phyloP scores from a whole-genome alignment of 2,888 invertebrate genomes.

The Cremastinae sp. region DNA sequence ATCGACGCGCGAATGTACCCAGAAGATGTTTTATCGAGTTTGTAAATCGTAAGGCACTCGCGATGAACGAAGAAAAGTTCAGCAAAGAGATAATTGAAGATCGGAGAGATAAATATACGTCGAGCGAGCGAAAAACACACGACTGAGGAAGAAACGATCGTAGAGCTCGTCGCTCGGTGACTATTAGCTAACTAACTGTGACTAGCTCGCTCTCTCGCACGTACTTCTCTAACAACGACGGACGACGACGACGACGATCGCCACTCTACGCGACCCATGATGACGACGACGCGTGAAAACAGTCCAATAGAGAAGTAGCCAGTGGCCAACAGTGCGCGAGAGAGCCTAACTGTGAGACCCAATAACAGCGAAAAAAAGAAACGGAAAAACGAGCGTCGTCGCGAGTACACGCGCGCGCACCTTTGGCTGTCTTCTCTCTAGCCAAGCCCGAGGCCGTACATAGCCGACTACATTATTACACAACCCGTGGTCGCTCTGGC shows the following conservation, averaged over 20 bases:
- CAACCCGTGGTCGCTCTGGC: conserved; percentile 49
- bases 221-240: conserved; percentile 55
- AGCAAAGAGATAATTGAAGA: not conserved
- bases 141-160: conserved; percentile 17
- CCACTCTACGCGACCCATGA: conserved; percentile 32
- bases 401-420: conserved; percentile 22
- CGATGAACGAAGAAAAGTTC: too few relatives aligned
- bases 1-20: too few relatives aligned
- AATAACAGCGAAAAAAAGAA: conserved; percentile 21
- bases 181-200: conserved; percentile 56
- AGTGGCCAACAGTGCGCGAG: conserved; percentile 45
- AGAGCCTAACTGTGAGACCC: conserved; percentile 25
- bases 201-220: conserved; percentile 46
- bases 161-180: conserved; percentile 51
- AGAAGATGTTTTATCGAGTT: too few relatives aligned
- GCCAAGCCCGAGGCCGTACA: conserved; percentile 54
- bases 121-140: conserved; percentile 26
- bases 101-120: conserved; percentile 1
- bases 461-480: conserved; percentile 47
- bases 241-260: conserved; percentile 36
- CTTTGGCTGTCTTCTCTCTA: conserved; percentile 38
- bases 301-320: conserved; percentile 41
- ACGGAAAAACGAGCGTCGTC: conserved; percentile 8
- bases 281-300: conserved; percentile 53
- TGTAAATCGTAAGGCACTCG: too few relatives aligned